Base-by-base conservation (phyloP, 2,888 invertebrate species). In the Helobdella robusta region DNA sequence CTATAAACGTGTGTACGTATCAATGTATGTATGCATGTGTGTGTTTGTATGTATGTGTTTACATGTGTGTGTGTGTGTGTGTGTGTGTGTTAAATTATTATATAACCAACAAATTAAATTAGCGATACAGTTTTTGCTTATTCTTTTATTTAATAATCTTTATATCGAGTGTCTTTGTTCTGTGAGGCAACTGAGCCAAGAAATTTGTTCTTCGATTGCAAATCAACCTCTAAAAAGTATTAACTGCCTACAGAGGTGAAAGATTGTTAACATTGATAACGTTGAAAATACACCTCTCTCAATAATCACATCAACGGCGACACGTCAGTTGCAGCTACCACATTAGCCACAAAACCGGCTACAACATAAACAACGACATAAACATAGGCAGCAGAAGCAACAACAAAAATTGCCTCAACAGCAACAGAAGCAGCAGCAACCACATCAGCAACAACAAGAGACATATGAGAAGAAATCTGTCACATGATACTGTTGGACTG, bases 391-490 rank as follows among this genome's bases (percentile, higher is more conserved):
- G 23, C 50, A 6, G 5, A 11, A 50, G 8, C 50, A 54, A 54
- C n/a, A 18, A 5, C 28, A 6, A 6, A 23, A 4, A 30, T 32
- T 20, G 23, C 11, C 8, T 6, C n/a, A 50, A 6, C 50, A 6
- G n/a, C 50, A 50, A 8, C 50, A 8, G 5, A n/a, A 11, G 6
- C 50, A 50, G 23, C 11, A 6, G 5, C n/a, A 50, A 6, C 50
- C 8, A 11, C 8, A 50, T 11, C 50, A 6, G 23, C 36, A 58
- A 30, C n/a, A 35, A 20, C 8, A 58, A 35, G 18, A 34, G 40
- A 30, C 32, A 59, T 11, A n/a, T n/a, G 28, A 54, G 36, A 46
- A 54, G 68, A 62, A 48, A 36, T n/a, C n/a, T n/a, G n/a, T n/a
- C n/a, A n/a, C n/a, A 63, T 23, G 52, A 63, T 59, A 36, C 25